Evolutionary conservation across 2,888 invertebrate genomes (phyloP).

Genomic region (Helicoverpa assulta): DNA sequence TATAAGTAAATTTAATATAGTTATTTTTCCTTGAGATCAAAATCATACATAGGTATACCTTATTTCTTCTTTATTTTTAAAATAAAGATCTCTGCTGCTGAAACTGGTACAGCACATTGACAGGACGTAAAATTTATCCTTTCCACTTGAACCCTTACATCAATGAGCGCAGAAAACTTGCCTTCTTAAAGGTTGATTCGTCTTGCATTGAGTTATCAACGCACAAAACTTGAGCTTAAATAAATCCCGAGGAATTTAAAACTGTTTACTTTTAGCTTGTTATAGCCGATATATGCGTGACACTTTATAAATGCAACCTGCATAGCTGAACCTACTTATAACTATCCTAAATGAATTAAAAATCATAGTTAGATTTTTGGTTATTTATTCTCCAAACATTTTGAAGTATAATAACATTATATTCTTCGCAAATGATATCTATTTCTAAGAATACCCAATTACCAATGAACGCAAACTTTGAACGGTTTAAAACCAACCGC

Average conservation of each 20-base stretch:
- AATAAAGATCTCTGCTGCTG: not conserved
- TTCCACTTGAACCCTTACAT: conserved; percentile 1
- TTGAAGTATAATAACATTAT: too few species aligned
- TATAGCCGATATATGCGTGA: too few species aligned
- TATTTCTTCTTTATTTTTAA: not conserved
- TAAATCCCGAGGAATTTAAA: not conserved
- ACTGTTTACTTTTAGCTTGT: too few species aligned
- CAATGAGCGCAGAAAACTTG: conserved; percentile 3
- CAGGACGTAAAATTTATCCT: not conserved
- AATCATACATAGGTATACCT: not conserved
- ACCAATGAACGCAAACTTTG: not conserved
- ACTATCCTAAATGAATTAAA: conserved; percentile 1
- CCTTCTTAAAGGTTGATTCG: conserved; percentile 26
- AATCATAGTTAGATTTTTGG: not conserved
- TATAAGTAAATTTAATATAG: not conserved
- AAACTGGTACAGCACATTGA: too few species aligned
- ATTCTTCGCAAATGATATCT: not conserved
- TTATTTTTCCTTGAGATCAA: not conserved
- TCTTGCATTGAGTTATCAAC: conserved; percentile 39
- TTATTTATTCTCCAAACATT: not conserved
- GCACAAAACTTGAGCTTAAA: not conserved
- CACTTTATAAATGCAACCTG: too few species aligned
- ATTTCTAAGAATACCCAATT: not conserved
- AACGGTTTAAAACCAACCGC: not conserved
- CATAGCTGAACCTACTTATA: not conserved